Base-by-base conservation (phyloP, 2,113 vertebrate genomes). In the Casuarius casuarius region DNA sequence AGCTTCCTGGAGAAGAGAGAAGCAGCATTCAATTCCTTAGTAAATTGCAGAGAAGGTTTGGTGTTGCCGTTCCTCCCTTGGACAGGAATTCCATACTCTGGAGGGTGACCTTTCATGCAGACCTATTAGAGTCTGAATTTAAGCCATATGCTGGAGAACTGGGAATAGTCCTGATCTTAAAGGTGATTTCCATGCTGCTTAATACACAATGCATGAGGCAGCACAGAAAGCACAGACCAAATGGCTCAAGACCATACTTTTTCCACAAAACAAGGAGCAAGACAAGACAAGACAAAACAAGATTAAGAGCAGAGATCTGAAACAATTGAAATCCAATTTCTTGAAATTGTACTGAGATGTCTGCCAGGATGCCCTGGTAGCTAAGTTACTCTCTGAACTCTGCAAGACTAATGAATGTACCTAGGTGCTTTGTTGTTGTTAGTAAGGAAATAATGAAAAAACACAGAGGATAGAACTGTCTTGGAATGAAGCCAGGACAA, bases 391-490 rank as follows among this genome's bases (percentile, higher is more conserved):
- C 71, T 65, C 49, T 70, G 59, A 89, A 29, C 58, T 84, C 44
- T 76, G 83, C n/a, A 76, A 87, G 58, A 73, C 48, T 84, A 74
- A 82, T 52, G 44, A 84, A 75, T 46, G 42, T 9, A 89, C 29
- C 76, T 65, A 66, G 70, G 31, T 70, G 44, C 66, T 76, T 66
- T 84, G 90, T 52, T 84, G 52, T 11, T 46, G 35, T 70, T 66
- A 62, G 84, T 31, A n/a, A 89, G 74, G 59, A 83, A 91, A 73
- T 70, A 66, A 95, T 90, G 72, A 48, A 74, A 87, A 59, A 81
- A 58, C 12, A 12, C 5, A 8, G 67, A 80, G 63, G 49, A 70
- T 85, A 85, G 89, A 96, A 91, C 18, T 79, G 77, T 26, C 70
- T 66, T 89, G 70, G 80, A 82, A 92, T 4, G 44, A 26, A 92